phyloP scores from a whole-genome alignment of 2,797 vertebrate species.

The Danio albolineatus region DNA sequence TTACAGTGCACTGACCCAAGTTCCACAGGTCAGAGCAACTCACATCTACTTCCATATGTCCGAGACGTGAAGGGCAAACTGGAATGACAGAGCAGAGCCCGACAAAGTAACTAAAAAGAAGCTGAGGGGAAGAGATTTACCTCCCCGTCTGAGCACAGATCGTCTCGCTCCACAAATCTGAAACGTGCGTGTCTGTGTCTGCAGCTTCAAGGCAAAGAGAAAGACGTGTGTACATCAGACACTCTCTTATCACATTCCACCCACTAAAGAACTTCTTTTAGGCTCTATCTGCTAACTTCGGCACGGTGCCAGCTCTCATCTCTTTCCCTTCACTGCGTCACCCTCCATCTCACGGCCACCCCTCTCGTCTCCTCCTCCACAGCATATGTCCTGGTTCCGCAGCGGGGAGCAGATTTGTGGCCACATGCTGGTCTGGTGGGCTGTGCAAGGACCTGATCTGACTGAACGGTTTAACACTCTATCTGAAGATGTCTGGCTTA shows the following conservation, averaged over 20 bases:
- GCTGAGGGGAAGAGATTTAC: neutral
- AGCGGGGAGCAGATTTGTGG: neutral
- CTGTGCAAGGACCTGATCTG: conserved; percentile 1
- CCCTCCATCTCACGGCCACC: conserved; percentile 2
- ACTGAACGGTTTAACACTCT: conserved; percentile 26
- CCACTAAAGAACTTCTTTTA: conserved; percentile 38
- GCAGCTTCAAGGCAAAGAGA: conserved; percentile 33
- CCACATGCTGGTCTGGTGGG: neutral
- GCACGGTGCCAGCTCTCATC: conserved; percentile 23
- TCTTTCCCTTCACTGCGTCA: conserved; percentile 1
- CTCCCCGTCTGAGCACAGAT: conserved; percentile 14
- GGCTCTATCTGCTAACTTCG: conserved; percentile 36
- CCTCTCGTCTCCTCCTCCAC: neutral
- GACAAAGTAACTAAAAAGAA: conserved; percentile 13
- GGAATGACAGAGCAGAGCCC: conserved; percentile 2
- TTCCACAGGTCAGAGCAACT: neutral
- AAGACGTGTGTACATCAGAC: conserved; percentile 9
- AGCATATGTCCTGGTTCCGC: conserved; percentile 31
- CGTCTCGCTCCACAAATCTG: neutral
- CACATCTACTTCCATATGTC: neutral
- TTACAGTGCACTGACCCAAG: neutral
- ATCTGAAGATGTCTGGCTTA: conserved; percentile 2
- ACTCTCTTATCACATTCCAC: conserved; percentile 41
- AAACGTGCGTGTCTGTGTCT: conserved; percentile 9
- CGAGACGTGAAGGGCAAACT: conserved; percentile 9